Percentiles rank a stretch among this genome's conserved stretches.
Conservation (phyloP, 2,797 vertebrate genomes). For the Danio jaintianensis region DNA sequence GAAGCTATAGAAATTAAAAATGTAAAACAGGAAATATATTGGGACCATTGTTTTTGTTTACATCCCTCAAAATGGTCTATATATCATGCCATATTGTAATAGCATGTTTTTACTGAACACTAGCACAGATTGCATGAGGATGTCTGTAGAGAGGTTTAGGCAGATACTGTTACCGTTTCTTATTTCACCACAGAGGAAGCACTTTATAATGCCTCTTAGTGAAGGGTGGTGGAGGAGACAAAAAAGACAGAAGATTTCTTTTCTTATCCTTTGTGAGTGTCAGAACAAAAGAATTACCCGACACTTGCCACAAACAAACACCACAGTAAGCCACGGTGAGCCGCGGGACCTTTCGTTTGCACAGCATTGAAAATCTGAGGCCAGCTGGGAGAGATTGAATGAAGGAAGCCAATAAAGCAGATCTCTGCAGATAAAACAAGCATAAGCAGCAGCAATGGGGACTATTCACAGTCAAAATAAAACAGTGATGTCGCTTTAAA, state of each 20-base stretch:
- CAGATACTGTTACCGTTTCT: constrained; percentile 15
- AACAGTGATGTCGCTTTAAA: not conserved
- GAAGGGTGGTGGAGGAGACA: not conserved
- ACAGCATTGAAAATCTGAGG: not conserved
- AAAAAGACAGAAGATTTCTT: constrained; percentile 4
- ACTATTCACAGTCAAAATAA: not conserved
- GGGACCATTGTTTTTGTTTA: too few species aligned
- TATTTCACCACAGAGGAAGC: constrained; percentile 43
- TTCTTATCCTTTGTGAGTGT: constrained; percentile 24
- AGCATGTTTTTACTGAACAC: too few species aligned
- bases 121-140: too few species aligned
- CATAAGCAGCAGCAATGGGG: not conserved
- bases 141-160: not conserved
- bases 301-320: constrained; percentile 21
- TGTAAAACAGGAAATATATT: too few species aligned
- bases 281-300: constrained; percentile 30
- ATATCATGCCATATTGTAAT: too few species aligned
- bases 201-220: not conserved
- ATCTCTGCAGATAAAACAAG: not conserved
- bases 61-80: too few species aligned
- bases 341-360: not conserved
- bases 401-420: not conserved
- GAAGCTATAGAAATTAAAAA: too few species aligned
- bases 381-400: not conserved
- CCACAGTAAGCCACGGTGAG: not conserved